Evolutionary conservation across 1,140 invertebrate genomes (phyloP), one percentile per base, ranked within the genome.

Genomic region (Hormaphis cornu): DNA sequence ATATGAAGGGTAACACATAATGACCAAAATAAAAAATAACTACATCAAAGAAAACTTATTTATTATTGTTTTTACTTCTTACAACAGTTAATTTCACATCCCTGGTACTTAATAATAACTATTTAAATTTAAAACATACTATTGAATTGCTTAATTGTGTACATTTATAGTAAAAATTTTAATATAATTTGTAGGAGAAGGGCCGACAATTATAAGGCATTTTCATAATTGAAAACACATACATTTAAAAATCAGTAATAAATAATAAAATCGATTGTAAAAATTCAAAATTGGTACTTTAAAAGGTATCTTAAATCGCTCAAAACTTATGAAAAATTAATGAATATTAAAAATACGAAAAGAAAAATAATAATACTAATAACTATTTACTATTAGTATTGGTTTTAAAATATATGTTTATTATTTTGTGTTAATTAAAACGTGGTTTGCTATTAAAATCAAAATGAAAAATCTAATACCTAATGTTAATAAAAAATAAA

Each of bases 401-500:
- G 52, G 33, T 54, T 54, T 53, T 33, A 33, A 56, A 18, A 56
- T 37, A 37, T 6, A 2, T 40, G n/a, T n/a, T n/a, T n/a, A n/a
- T n/a, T n/a, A n/a, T n/a, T n/a, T n/a, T n/a, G 33, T 56, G 53
- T 56, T 37, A 56, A 40, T 58, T 40, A 40, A 24, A 58, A 58
- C 35, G 24, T 40, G 24, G 14, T 56, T 37, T 1, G n/a, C 16
- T 58, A 58, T 58, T 58, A 58, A 4, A 40, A 58, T 26, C 20
- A 24, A 58, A 40, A 24, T 37, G 20, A 33, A 53, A 24, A 58
- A 24, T 24, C 20, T 56, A 56, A 58, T 58, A 22, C 16, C 12
- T 58, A 58, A 35, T 58, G 54, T 58, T 58, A 58, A 56, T 56
- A 14, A 16, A 48, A 56, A 37, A 56, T 12, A 58, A 58, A 58